These are phyloP conservation scores for Morpho helenor DNA, from an alignment of 2,888 invertebrate species.

Conservation along the genomic window DNA sequence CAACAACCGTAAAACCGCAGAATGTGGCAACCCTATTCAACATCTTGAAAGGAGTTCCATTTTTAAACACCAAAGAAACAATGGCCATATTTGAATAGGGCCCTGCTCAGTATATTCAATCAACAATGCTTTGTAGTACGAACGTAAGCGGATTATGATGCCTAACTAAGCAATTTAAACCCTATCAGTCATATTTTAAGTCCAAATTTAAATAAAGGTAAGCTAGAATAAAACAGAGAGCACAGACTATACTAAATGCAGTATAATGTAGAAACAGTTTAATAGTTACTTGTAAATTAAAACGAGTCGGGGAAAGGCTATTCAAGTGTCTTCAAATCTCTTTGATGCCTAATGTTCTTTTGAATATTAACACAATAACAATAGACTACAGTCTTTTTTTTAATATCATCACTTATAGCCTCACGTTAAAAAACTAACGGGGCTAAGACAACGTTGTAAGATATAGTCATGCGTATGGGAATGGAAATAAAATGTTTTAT, in stretches of 20 bases:
- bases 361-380: constrained; percentile 27
- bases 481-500: too few relatives aligned
- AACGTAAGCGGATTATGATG: constrained; percentile 5
- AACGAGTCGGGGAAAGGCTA: constrained; percentile 35
- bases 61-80: constrained; percentile 58
- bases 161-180: constrained; percentile 7
- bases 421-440: background rate
- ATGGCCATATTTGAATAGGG: constrained; percentile 60
- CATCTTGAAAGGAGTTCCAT: constrained; percentile 52
- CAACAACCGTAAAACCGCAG: constrained; percentile 19
- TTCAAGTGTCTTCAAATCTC: constrained; percentile 39
- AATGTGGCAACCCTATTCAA: constrained; percentile 24
- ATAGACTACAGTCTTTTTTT: constrained; percentile 22
- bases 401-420: constrained; percentile 22
- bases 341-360: constrained; percentile 33
- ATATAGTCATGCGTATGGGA: too few relatives aligned
- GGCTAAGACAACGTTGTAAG: too few relatives aligned
- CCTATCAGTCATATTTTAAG: background rate
- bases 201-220: background rate
- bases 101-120: constrained; percentile 52
- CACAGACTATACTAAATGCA: background rate
- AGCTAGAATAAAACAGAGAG: constrained; percentile 4
- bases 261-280: constrained; percentile 36
- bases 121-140: constrained; percentile 50
- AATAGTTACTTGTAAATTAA: constrained; percentile 43